phyloP scores from a whole-genome alignment of 2,113 vertebrate genomes.

The Glaucidium brasilianum region DNA sequence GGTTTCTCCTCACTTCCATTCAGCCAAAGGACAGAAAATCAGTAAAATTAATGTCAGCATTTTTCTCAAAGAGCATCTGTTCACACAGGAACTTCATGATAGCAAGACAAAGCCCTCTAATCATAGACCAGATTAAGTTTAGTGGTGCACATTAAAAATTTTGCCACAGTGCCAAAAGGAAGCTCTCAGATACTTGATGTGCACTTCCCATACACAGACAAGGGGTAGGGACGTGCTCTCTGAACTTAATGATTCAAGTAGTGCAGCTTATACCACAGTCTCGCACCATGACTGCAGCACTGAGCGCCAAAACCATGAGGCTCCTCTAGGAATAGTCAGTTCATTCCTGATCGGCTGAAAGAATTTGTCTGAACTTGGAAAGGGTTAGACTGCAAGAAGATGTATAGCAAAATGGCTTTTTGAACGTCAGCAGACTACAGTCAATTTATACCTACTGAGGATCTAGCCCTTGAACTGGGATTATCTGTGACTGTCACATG shows the following conservation, averaged over 20 bases:
- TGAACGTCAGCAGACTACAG: neutral
- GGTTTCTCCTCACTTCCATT: slow-evolving; percentile 10
- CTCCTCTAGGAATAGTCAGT: neutral
- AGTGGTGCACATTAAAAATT: neutral
- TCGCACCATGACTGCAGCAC: neutral
- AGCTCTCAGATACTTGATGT: neutral
- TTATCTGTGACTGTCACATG: neutral
- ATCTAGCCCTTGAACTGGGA: slow-evolving; percentile 20
- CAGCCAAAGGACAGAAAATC: slow-evolving; percentile 32
- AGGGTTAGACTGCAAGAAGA: neutral
- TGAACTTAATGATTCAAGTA: neutral
- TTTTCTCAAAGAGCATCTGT: slow-evolving; percentile 27
- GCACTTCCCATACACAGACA: neutral
- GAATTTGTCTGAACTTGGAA: neutral
- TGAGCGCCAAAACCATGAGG: neutral
- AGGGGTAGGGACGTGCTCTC: neutral
- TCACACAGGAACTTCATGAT: neutral
- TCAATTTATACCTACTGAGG: neutral
- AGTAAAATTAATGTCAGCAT: slow-evolving; percentile 33
- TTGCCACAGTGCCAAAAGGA: neutral
- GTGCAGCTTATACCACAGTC: neutral
- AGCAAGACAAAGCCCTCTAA: slow-evolving; percentile 22
- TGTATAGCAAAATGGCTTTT: neutral
- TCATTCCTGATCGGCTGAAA: neutral
- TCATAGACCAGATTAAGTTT: neutral